Percentiles rank a stretch among this genome's conserved stretches.
These are phyloP conservation scores for Lethrus apterus DNA, from an alignment of 1,140 invertebrate genomes.

Conservation along the genomic window DNA sequence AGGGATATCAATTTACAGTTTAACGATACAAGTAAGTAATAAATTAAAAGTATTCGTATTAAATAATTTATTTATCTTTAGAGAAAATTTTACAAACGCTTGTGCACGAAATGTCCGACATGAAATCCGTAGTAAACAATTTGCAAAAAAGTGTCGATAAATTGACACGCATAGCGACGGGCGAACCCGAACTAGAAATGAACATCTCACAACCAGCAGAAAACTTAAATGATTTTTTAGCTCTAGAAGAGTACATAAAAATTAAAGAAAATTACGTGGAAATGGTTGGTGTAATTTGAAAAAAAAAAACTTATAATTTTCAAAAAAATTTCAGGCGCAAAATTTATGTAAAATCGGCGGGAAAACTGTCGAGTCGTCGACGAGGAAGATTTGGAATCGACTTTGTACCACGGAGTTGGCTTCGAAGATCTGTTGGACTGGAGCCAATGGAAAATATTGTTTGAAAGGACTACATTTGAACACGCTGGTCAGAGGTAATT, in stretches of 20 bases:
- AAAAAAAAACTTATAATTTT: neutral
- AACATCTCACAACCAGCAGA: slow-evolving; percentile 12
- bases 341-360: slow-evolving; percentile 11
- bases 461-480: slow-evolving; percentile 6
- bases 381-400: slow-evolving; percentile 12
- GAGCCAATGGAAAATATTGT: slow-evolving; percentile 14
- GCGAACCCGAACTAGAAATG: slow-evolving; percentile 10
- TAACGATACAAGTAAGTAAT: slow-evolving; percentile 9
- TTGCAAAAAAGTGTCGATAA: slow-evolving; percentile 12
- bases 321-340: neutral
- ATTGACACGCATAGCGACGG: slow-evolving; percentile 2
- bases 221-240: slow-evolving; percentile 9
- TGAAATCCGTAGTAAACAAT: neutral
- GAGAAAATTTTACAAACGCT: slow-evolving; percentile 6
- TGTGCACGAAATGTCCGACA: slow-evolving; percentile 1
- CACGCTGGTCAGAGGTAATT: slow-evolving; percentile 9
- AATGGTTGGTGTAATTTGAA: neutral
- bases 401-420: slow-evolving; percentile 11
- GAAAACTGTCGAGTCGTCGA: slow-evolving; percentile 11
- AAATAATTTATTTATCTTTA: neutral
- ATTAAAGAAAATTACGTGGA: slow-evolving; percentile 13
- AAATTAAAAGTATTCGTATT: neutral
- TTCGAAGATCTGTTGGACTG: slow-evolving; percentile 13
- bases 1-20: too few species aligned
- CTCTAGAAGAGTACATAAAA: slow-evolving; percentile 11